phyloP scores from a whole-genome alignment of 2,888 invertebrate genomes.

The Lithophane ornitopus region DNA sequence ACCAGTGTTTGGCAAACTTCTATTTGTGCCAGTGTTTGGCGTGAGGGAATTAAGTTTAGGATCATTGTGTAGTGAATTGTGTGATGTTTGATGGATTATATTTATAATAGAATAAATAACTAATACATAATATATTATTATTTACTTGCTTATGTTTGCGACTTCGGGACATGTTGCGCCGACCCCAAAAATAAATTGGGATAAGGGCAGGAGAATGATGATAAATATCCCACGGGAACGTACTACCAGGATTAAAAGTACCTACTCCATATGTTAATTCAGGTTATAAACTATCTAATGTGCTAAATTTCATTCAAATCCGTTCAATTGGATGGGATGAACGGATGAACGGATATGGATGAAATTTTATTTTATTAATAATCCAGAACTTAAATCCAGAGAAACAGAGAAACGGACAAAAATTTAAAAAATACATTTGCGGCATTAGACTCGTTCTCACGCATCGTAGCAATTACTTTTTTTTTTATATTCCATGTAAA shows the following conservation, averaged over 20 bases:
- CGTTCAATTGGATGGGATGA: too few species aligned
- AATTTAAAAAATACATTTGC: not conserved
- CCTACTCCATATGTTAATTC: not conserved
- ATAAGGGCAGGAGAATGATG: too few species aligned
- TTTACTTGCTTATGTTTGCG: not conserved
- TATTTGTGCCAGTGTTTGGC: slow-evolving; percentile 49
- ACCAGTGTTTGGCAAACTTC: slow-evolving; percentile 54
- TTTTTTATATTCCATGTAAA: not conserved
- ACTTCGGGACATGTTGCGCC: too few species aligned
- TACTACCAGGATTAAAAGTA: not conserved
- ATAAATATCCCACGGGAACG: not conserved
- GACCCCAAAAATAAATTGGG: too few species aligned
- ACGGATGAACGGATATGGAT: too few species aligned
- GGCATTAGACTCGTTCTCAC: not conserved
- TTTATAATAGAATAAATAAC: not conserved
- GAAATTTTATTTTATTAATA: too few species aligned
- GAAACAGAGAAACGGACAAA: not conserved
- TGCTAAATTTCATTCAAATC: not conserved
- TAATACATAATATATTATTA: not conserved
- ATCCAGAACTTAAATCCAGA: not conserved
- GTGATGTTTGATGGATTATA: not conserved
- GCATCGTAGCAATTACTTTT: not conserved
- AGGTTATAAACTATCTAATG: not conserved
- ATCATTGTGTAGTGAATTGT: slow-evolving; percentile 39
- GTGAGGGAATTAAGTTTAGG: slow-evolving; percentile 41